Conservation (phyloP, 2,888 invertebrate species). For the Morpho achilles region DNA sequence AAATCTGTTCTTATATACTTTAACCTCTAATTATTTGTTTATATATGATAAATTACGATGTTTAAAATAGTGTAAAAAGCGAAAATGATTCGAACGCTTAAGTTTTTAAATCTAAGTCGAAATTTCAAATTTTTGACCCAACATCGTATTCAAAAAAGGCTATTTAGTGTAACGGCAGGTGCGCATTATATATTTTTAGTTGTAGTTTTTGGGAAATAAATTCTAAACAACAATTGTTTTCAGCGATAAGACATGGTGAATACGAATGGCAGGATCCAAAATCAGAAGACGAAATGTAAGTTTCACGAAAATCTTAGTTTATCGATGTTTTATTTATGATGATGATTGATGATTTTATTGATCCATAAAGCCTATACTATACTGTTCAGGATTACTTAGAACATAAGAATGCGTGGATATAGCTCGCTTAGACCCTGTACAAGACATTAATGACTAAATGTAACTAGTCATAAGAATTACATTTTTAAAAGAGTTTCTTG, state of each 20-base stretch:
- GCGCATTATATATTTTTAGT: conserved; percentile 21
- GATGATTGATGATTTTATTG: too few species aligned
- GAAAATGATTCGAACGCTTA: conserved; percentile 39
- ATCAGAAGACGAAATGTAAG: conserved; percentile 94
- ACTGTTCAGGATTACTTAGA: too few species aligned
- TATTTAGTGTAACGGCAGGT: conserved; percentile 51
- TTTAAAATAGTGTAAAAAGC: conserved; percentile 13
- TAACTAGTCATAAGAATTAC: too few species aligned
- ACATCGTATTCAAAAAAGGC: conserved; percentile 32
- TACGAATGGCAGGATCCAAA: conserved; percentile 96
- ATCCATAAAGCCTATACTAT: too few species aligned
- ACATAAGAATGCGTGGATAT: too few species aligned
- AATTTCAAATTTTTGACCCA: conserved; percentile 29
- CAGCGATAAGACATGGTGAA: conserved; percentile 84
- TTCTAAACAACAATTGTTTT: conserved; percentile 34
- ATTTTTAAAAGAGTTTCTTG: too few species aligned
- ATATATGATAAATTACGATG: too few species aligned
- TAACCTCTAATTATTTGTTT: too few species aligned
- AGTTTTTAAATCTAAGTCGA: conserved; percentile 28
- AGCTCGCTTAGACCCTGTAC: too few species aligned
- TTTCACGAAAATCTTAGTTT: conserved; percentile 27
- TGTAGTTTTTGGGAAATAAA: neutral
- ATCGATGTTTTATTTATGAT: too few species aligned
- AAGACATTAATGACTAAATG: too few species aligned
- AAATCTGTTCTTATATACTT: too few species aligned